Evolutionary conservation across 2,888 invertebrate genomes (phyloP).

Genomic region (Pheosia tremula): DNA sequence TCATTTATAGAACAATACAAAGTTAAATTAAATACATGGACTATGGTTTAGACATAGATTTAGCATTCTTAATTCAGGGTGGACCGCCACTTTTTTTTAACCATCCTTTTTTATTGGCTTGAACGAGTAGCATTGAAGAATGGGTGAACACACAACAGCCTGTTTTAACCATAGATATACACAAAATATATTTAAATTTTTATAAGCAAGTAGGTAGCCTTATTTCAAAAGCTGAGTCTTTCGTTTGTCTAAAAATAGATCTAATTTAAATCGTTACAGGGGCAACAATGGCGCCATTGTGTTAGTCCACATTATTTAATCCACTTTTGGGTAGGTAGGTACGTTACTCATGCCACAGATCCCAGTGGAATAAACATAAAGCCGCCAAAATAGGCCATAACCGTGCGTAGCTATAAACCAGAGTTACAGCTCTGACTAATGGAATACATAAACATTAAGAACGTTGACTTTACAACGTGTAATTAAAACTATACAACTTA

Average conservation of each 20-base stretch:
- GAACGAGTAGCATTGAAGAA: no score
- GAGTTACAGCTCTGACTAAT: conserved; percentile 2
- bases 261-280: not conserved
- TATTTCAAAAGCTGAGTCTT: no score
- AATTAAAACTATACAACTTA: not conserved
- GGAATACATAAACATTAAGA: conserved; percentile 2
- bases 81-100: no score
- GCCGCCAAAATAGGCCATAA: conserved; percentile 3
- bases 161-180: no score
- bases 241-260: not conserved
- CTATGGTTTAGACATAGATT: no score
- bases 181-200: no score
- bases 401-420: not conserved
- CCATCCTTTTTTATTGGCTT: no score
- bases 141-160: no score
- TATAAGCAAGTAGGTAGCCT: no score
- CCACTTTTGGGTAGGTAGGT: not conserved
- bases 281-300: conserved; percentile 7
- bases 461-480: not conserved
- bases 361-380: not conserved
- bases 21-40: no score
- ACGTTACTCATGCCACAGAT: not conserved
- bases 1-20: no score
- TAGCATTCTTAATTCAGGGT: no score
- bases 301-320: not conserved